phyloP scores from a whole-genome alignment of 2,888 invertebrate genomes.

The Allophyes oxyacanthae region DNA sequence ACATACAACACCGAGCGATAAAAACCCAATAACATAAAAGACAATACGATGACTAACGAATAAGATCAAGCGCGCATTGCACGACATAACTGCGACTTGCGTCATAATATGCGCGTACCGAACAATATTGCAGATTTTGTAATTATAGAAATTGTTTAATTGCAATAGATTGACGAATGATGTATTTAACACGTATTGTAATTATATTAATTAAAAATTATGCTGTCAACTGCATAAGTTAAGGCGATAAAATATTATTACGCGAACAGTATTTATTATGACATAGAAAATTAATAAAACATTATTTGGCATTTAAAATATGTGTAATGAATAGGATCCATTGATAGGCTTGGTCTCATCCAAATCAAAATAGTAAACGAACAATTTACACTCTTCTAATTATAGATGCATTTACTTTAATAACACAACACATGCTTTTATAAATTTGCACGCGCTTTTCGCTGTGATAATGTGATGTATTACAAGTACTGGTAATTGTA shows the following conservation, averaged over 20 bases:
- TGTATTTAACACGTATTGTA: conserved; percentile 40
- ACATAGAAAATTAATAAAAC: too few relatives aligned
- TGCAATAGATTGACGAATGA: conserved; percentile 31
- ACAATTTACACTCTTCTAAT: too few relatives aligned
- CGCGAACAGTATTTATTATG: too few relatives aligned
- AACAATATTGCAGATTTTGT: conserved; percentile 37
- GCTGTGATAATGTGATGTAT: too few relatives aligned
- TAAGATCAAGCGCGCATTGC: conserved; percentile 32
- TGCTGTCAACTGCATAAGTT: conserved; percentile 24
- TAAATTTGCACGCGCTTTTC: too few relatives aligned
- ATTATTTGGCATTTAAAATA: too few relatives aligned
- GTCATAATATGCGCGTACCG: conserved; percentile 36
- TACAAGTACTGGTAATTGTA: too few relatives aligned
- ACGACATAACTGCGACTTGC: conserved; percentile 17
- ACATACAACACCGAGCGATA: conserved; percentile 39
- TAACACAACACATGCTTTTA: too few relatives aligned
- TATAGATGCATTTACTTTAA: too few relatives aligned
- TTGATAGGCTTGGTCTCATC: too few relatives aligned
- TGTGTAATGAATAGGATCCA: too few relatives aligned
- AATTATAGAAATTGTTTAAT: conserved; percentile 40
- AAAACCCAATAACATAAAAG: conserved; percentile 44
- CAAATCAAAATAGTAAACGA: too few relatives aligned
- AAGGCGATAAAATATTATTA: conserved; percentile 18
- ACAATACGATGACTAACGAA: conserved; percentile 44
- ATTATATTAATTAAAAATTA: conserved; percentile 34